Conservation (phyloP, 2,797 vertebrate species). For the Oophaga sylvatica region DNA sequence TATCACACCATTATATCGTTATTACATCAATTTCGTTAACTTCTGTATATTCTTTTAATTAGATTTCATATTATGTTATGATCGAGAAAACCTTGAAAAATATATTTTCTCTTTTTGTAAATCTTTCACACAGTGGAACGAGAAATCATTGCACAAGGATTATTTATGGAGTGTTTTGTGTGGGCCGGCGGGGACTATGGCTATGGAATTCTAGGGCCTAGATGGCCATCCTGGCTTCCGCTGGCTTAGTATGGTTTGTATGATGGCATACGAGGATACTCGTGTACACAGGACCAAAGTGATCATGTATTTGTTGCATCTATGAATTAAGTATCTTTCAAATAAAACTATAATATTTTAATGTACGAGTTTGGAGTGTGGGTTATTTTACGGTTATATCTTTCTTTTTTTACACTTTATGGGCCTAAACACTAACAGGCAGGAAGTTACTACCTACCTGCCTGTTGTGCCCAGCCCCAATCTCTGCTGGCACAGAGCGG, state of each 20-base stretch:
- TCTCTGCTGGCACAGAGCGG: too few species aligned
- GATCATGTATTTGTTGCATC: constrained; percentile 23
- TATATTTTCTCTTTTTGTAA: constrained; percentile 13
- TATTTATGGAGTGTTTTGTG: constrained; percentile 20
- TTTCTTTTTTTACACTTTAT: neutral
- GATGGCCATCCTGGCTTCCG: neutral
- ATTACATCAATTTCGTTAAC: constrained; percentile 15
- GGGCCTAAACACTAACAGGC: too few species aligned
- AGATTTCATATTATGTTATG: constrained; percentile 37
- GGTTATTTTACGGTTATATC: neutral
- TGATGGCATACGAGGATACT: neutral
- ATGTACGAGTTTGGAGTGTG: neutral
- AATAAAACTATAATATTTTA: constrained; percentile 60
- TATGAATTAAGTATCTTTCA: constrained; percentile 46
- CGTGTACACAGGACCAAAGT: constrained; percentile 39
- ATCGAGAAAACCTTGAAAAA: constrained; percentile 29
- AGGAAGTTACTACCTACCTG: too few species aligned
- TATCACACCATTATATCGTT: constrained; percentile 33
- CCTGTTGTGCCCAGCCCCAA: too few species aligned
- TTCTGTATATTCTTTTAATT: constrained; percentile 46
- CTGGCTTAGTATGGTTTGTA: neutral
- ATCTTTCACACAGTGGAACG: neutral
- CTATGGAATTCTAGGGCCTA: neutral
- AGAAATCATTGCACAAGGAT: constrained; percentile 27
- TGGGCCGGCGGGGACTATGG: neutral